Base-by-base conservation (phyloP, 2,888 invertebrate genomes). In the Teleogryllus oceanicus region DNA sequence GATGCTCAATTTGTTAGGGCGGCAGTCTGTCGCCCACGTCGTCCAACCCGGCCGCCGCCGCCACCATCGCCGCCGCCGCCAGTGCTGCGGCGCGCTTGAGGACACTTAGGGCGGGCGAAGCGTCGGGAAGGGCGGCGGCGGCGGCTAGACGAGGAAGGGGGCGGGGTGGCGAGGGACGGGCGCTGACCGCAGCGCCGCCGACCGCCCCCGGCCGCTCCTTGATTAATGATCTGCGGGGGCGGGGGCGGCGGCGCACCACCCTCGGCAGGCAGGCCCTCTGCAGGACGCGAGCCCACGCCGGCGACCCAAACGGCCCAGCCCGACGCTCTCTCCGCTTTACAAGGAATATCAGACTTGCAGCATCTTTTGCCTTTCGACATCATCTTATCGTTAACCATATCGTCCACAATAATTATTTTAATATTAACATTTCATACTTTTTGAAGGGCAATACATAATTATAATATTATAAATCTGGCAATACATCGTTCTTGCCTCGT, bases 141-240 rank as follows among this genome's bases (percentile, higher is more conserved):
- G 13, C n/a, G 62, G 62, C 18, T 24, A 24, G 24, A 24, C 24
- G 24, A 8, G 37, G 8, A 8, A 8, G n/a, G n/a, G 62, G 62
- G 62, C 62, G 62, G n/a, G 62, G 62, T 8, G n/a, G 62, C 62
- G 62, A 18, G 62, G 62, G 62, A 37, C 62, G 62, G 62, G n/a
- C 13, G 62, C 62, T 62, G 62, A 62, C 62, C 62, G 62, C 62
- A 62, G 62, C 62, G 62, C n/a, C 62, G 62, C n/a, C n/a, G 62
- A n/a, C n/a, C 62, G 62, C 62, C 62, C 62, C 62, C 13, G 62
- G 62, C 62, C n/a, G 62, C 62, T 13, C n/a, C 62, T 37, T 62
- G 62, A 62, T 62, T 62, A 62, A 62, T 62, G 62, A 62, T n/a
- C 62, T 62, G 62, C 62, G 62, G 62, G 62, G 62, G 62, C 16